Evolutionary conservation across 2,797 vertebrate species (phyloP), one percentile per base, ranked within the genome.

Genomic region (Phyllotis vaccarum): DNA sequence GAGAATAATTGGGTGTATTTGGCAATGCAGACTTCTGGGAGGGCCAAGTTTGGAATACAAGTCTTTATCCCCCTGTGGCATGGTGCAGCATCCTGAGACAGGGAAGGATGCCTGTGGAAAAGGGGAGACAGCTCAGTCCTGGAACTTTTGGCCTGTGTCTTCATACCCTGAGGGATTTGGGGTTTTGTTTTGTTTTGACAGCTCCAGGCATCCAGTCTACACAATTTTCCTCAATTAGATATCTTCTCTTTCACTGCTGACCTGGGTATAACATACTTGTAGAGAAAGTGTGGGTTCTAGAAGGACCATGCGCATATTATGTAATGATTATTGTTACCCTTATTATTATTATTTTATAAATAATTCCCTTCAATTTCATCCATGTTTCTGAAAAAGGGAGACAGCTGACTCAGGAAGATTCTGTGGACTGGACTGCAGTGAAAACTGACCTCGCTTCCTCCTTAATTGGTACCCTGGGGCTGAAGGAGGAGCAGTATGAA

Each of bases 371-470:
- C 49, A 78, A 34, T 85, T 95, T 29, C 87, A 31, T 78, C 56
- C n/a, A 82, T 85, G 90, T 49, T 34, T 95, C 90, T 94, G 70
- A 85, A 88, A 94, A 91, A 37, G 83, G 62, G 43, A 96, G 60
- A 96, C n/a, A 93, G 81, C 74, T 96, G 94, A 95, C 93, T 97
- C 91, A 95, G 93, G 66, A 74, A 93, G 76, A 95, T 96, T 97
- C 91, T 97, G 81, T 88, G 70, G 90, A 74, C 70, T 96, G 89
- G 90, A 88, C 78, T 94, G 80, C 34, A 90, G 49, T 95, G 24
- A 86, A 90, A 95, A 95, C 56, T 90, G 93, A 81, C 60, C 75
- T 95, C 66, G 58, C 81, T 96, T 94, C 95, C 66, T 95, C 94
- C 60, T 95, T 97, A 96, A 91, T 88, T 97, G 92, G 76, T 76